Base-by-base conservation (phyloP, 2,888 invertebrate species). In the Gonocerus acuteangulatus region DNA sequence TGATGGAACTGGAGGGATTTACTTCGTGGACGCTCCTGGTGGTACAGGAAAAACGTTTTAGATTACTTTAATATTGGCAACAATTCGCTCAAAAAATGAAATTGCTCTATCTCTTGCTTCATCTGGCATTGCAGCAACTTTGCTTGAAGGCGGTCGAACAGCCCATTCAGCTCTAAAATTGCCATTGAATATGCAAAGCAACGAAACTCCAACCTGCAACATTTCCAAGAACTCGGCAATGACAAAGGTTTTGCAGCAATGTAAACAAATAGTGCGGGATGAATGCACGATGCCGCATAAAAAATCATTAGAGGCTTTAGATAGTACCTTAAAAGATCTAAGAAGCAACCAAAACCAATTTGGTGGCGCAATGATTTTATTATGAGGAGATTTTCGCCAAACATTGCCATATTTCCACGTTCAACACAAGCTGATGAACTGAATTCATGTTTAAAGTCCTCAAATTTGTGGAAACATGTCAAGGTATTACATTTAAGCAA, bases 121-220 rank as follows among this genome's bases (percentile, higher is more conserved):
- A 36, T 75, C 75, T 4, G 75, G 75, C 9, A 76, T 77, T 63
- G 75, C 75, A 27, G 74, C 75, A 4, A 75, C 73, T n/a, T 69
- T 77, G 27, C 63, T 77, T 15, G 68, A 70, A 44, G 69, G 68
- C 16, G 72, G 72, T 7, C 48, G 69, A 69, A 69, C 70, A 18
- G 69, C 69, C 32, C 72, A 74, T 69, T 72, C 71, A 56, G 66
- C 69, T 32, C 69, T 73, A 15, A 72, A 72, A 60, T 65, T 72
- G 44, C 70, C 71, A 61, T 64, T 71, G 23, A 69, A 72, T 48
- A 48, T 73, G 21, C 63, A 66, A 44, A 64, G 1, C 2, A 69
- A 42, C 51, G 69, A 70, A 65, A 67, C 48, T 13, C 68, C 73
- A 64, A 65, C 64, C 4, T 74, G 73, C 65, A 72, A 72, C 45